Evolutionary conservation across 2,888 invertebrate genomes (phyloP).

Genomic region (Phalera bucephala): DNA sequence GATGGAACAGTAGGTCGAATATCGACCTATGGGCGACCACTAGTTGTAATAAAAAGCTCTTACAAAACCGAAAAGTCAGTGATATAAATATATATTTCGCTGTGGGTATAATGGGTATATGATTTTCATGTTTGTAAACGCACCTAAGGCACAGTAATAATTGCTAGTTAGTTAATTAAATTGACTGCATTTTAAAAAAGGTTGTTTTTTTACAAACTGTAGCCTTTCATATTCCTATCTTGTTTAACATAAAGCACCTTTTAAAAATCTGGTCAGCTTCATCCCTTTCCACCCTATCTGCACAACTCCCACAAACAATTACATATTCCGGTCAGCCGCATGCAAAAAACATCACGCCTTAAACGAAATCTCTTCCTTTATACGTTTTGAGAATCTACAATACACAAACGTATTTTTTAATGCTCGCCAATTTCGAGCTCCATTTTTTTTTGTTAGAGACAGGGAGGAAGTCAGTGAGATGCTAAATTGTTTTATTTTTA

Average conservation of each 20-base stretch:
- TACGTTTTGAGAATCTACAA: conserved; percentile 2
- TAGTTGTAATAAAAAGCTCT: no score
- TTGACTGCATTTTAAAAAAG: no score
- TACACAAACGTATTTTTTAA: background rate
- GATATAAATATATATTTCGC: no score
- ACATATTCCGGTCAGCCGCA: conserved; percentile 14
- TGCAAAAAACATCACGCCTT: conserved; percentile 9
- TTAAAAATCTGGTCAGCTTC: background rate
- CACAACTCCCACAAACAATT: conserved; percentile 5
- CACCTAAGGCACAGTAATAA: no score
- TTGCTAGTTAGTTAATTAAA: no score
- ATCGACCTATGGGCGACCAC: no score
- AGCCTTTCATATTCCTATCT: background rate
- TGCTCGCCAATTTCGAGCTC: no score
- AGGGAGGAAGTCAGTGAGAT: background rate
- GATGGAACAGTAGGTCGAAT: no score
- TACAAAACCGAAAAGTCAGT: no score
- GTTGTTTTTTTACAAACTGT: background rate
- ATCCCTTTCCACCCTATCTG: background rate
- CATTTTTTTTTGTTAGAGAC: background rate
- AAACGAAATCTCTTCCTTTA: conserved; percentile 10
- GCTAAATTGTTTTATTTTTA: background rate
- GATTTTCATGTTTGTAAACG: no score
- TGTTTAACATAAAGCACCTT: background rate
- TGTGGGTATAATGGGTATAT: no score